Conservation (phyloP, 1,140 invertebrate species). For the Ceratina australensis region DNA sequence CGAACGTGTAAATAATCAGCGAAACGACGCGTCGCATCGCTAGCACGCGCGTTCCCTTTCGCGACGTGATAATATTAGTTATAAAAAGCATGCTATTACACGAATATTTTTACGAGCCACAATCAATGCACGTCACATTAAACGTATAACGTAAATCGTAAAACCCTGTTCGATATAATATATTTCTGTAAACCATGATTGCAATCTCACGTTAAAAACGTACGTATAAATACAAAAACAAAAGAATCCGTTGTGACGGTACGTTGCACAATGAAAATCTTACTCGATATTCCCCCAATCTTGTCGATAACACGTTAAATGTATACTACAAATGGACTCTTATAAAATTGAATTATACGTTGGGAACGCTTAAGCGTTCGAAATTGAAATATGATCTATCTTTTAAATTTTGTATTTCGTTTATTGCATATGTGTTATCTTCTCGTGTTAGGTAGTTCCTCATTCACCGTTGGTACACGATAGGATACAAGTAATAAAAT, state of each 20-base stretch:
- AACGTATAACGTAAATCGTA: constrained; percentile 63
- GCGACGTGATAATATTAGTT: constrained; percentile 19
- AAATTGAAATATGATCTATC: constrained; percentile 57
- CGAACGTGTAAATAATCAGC: constrained; percentile 39
- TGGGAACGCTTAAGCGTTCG: constrained; percentile 57
- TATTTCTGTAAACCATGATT: constrained; percentile 56
- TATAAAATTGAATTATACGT: constrained; percentile 72
- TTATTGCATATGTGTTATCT: constrained; percentile 26
- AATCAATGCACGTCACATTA: constrained; percentile 57
- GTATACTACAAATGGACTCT: constrained; percentile 68
- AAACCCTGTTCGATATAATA: constrained; percentile 71
- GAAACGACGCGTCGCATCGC: constrained; percentile 21
- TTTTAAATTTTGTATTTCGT: constrained; percentile 33
- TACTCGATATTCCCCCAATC: constrained; percentile 49
- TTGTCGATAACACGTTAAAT: constrained; percentile 66
- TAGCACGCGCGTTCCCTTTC: constrained; percentile 17
- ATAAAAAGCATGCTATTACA: constrained; percentile 55
- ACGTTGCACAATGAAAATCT: constrained; percentile 40
- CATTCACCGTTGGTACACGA: constrained; percentile 28
- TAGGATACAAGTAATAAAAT: constrained; percentile 50
- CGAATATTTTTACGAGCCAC: constrained; percentile 51
- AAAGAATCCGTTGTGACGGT: constrained; percentile 54
- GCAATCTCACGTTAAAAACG: constrained; percentile 66
- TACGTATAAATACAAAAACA: constrained; percentile 56
- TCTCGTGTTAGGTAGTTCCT: constrained; percentile 40